Base-by-base conservation (phyloP, 2,888 invertebrate species). In the Hypomecis atomaria region DNA sequence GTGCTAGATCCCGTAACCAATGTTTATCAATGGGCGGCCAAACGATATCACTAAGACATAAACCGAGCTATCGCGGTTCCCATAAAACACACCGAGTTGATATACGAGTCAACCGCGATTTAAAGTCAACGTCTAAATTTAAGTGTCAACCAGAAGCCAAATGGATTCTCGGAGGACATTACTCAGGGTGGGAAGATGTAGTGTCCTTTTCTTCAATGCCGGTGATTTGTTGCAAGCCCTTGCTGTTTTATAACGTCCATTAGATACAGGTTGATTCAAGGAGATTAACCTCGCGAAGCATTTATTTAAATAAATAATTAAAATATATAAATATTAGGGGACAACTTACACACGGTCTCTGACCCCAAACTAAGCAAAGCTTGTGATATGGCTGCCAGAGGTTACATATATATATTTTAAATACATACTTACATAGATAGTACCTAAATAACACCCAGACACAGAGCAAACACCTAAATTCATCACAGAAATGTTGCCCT, bases 101-200 rank as follows among this genome's bases (percentile, higher is more conserved):
- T 68, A 73, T 72, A 72, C 60, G 62, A 66, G 54, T 36, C 23
- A 60, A 53, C 60, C 57, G 49, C 60, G 60, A 62, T 69, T 74
- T 75, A 77, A 75, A 69, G 76, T 68, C 77, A 75, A 76, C 66
- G 65, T 78, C 74, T 78, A 77, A 79, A 79, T 79, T 77, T 74
- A 73, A 70, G 63, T 77, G 78, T 76, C 78, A 76, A 36, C 42
- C 4, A 13, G 58, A 71, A 81, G 86, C 84, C 85, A 86, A 79
- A 71, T 73, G 70, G 70, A 71, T 67, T 74, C 76, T 74, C 64
- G 60, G 62, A 71, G 65, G 62, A 66, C 69, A 74, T 79, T 77
- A 71, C 62, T 72, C 67, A 68, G 47, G 44, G 49, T 57, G 53
- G 54, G 65, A 67, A 65, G 67, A 60, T 44, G 36, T 47, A 56